A percentile compares a stretch with the other conserved stretches of the same genome.
Conservation (phyloP, 1,140 invertebrate genomes). For the Drosophila ironensis region DNA sequence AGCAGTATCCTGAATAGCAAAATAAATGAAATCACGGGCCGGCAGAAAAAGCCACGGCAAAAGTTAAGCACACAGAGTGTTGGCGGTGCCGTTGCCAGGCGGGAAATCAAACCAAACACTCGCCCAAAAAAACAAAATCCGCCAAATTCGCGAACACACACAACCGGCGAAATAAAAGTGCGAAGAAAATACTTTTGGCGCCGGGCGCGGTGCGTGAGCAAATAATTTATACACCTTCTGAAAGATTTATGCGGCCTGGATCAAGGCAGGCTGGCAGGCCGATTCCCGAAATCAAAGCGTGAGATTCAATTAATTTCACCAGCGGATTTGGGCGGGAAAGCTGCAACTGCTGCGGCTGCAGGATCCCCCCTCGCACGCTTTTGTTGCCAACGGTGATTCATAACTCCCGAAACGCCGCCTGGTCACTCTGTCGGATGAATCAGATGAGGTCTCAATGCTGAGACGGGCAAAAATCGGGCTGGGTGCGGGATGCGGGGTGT, state of each 20-base stretch:
- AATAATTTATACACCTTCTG: slow-evolving; percentile 77
- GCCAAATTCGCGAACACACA: neutral
- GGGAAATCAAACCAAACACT: slow-evolving; percentile 7
- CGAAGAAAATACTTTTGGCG: slow-evolving; percentile 34
- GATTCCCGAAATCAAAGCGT: slow-evolving; percentile 70
- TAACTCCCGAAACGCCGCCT: slow-evolving; percentile 38
- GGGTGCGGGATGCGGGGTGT: slow-evolving; percentile 20
- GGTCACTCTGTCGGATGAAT: slow-evolving; percentile 54
- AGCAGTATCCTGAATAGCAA: slow-evolving; percentile 32
- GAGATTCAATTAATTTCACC: slow-evolving; percentile 79
- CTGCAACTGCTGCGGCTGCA: neutral
- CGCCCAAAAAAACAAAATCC: slow-evolving; percentile 4
- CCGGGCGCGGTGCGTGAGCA: slow-evolving; percentile 56
- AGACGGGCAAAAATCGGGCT: slow-evolving; percentile 45
- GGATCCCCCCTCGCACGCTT: neutral
- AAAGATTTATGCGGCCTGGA: slow-evolving; percentile 70
- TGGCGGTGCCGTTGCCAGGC: too few species aligned
- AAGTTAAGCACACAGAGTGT: slow-evolving; percentile 64
- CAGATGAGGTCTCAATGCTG: slow-evolving; percentile 47
- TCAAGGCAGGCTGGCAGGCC: slow-evolving; percentile 25
- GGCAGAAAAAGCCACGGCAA: too few species aligned
- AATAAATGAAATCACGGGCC: slow-evolving; percentile 41
- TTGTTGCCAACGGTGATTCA: slow-evolving; percentile 42
- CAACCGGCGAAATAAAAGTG: slow-evolving; percentile 26
- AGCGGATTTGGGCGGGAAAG: slow-evolving; percentile 3